Evolutionary conservation across 1,140 invertebrate genomes (phyloP).

Genomic region (Sitophilus oryzae): DNA sequence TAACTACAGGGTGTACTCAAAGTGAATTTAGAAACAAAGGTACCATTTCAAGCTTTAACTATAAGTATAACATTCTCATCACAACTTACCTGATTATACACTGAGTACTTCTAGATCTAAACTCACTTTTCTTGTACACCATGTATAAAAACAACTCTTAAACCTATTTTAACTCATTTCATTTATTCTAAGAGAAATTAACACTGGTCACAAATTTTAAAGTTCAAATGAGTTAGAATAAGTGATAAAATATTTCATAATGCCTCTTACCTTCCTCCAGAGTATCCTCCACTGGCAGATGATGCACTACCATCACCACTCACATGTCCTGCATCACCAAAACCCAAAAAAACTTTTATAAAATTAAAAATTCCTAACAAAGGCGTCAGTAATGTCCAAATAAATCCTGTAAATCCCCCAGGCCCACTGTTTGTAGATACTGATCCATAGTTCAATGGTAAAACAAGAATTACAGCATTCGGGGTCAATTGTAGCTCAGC

Average conservation of each 20-base stretch:
- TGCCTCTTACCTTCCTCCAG: constrained; percentile 17
- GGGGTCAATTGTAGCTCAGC: constrained; percentile 68
- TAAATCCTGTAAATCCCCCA: constrained; percentile 37
- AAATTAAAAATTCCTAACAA: constrained; percentile 45
- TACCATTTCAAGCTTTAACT: constrained; percentile 19
- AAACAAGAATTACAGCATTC: constrained; percentile 70
- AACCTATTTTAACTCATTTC: too few relatives aligned
- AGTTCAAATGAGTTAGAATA: too few relatives aligned
- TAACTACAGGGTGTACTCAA: constrained; percentile 19
- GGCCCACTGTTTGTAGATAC: constrained; percentile 34
- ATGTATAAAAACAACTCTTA: too few relatives aligned
- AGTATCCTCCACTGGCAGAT: constrained; percentile 7
- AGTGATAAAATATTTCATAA: too few relatives aligned
- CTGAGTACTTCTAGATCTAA: neutral
- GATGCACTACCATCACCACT: constrained; percentile 11
- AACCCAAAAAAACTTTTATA: constrained; percentile 38
- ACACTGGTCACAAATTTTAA: too few relatives aligned
- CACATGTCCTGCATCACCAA: constrained; percentile 22
- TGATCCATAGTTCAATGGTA: constrained; percentile 47
- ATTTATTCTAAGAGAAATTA: too few relatives aligned
- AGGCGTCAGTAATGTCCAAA: constrained; percentile 46
- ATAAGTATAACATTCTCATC: neutral
- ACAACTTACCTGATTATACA: neutral
- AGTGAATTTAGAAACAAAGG: constrained; percentile 11
- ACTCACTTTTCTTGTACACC: constrained; percentile 1